Percentiles rank a stretch among this genome's conserved stretches.
Conservation (phyloP, 1,140 invertebrate species). For the Lepidurus apus region DNA sequence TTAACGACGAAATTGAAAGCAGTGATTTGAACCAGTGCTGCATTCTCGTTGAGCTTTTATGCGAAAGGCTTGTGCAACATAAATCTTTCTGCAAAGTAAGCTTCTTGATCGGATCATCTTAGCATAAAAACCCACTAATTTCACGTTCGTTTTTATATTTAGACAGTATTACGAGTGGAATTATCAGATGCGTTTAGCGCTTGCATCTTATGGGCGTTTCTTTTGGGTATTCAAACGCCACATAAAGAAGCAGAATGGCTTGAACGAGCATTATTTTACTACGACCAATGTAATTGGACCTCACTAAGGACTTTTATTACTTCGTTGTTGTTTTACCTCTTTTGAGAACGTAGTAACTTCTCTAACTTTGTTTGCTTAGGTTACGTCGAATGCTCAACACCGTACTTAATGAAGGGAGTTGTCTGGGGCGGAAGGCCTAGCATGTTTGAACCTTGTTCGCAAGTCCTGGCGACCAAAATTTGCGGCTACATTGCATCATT, state of each 20-base stretch:
- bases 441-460: neutral
- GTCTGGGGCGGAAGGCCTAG: neutral
- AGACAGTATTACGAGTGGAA: neutral
- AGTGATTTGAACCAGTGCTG: constrained; percentile 4
- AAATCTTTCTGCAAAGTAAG: neutral
- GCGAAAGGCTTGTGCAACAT: neutral
- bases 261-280: neutral
- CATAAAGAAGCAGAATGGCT: neutral
- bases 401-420: neutral
- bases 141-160: too few species aligned
- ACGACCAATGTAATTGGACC: neutral
- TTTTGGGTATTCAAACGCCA: neutral
- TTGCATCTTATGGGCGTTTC: neutral
- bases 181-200: neutral
- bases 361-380: neutral
- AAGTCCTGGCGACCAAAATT: neutral
- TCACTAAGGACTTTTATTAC: neutral
- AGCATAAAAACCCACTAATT: neutral
- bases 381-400: neutral
- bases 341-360: neutral
- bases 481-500: neutral
- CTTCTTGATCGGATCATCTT: neutral
- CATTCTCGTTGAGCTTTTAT: neutral
- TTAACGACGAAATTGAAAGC: neutral
- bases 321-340: neutral